Evolutionary conservation across 2,797 vertebrate genomes (phyloP), one percentile per base, ranked within the genome.

Genomic region (Anomalospiza imberbis): DNA sequence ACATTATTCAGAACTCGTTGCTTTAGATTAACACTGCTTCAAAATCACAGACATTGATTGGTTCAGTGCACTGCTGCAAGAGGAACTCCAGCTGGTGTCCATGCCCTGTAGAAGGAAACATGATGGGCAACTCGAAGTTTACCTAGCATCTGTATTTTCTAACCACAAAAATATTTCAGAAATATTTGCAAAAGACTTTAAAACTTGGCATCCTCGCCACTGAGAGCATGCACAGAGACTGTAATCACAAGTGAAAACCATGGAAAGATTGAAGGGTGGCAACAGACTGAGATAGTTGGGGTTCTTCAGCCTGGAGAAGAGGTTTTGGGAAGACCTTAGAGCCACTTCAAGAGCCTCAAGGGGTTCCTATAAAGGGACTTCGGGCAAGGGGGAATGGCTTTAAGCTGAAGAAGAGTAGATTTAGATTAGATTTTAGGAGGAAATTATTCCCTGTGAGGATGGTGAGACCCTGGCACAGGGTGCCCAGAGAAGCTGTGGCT

Each of bases 1-100:
- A 96, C 93, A 97, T 97, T 97, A 97, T 95, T 97, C 95, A 96
- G 80, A 97, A 97, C 45, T 95, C 91, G 21, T 94, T 96, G 93
- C 86, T 78, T 96, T 91, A 95, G 93, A 96, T 93, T 96, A 93
- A 90, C 75, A 32, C 67, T 93, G 50, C 67, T 95, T 95, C 90
- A 79, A 95, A 96, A 93, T 45, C 96, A 42, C 58, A 96, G 93
- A 44, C 60, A 44, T 38, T 92, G 66, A 57, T 9, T 89, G 60
- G 67, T 34, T 94, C 74, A 25, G 76, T 21, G 71, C 32, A 29
- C 70, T 57, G 42, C 75, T 93, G 32, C 48, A 79, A 94, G 54
- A 77, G 31, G 48, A 40, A 34, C 60, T 55, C 58, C 4, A 4
- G 38, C 57, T 66, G 66, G 12, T 48, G 79, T 78, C 67, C n/a